phyloP scores from a whole-genome alignment of 1,140 invertebrate species.

The Dreissena polymorpha region DNA sequence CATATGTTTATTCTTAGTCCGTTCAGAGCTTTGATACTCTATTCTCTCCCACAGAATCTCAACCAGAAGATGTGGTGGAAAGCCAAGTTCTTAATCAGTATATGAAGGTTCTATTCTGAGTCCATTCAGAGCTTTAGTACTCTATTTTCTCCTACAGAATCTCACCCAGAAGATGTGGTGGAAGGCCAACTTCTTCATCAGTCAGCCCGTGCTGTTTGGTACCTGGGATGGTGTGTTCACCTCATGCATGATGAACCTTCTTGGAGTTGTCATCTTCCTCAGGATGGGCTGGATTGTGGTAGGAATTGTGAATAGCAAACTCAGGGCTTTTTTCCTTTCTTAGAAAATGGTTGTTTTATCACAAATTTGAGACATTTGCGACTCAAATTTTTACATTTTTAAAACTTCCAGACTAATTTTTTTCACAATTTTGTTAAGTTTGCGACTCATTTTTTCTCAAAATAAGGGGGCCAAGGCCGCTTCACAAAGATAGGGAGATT shows the following conservation, averaged over 20 bases:
- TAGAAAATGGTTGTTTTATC: too few species aligned
- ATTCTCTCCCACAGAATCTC: neutral
- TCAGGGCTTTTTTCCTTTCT: too few species aligned
- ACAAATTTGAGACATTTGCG: too few species aligned
- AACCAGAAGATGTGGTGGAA: neutral
- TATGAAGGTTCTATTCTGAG: neutral
- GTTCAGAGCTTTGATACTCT: neutral
- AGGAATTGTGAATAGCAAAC: too few species aligned
- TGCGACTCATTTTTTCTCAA: too few species aligned
- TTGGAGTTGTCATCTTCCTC: slow-evolving; percentile 98
- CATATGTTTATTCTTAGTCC: too few species aligned
- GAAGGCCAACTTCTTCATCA: slow-evolving; percentile 79
- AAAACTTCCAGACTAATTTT: too few species aligned
- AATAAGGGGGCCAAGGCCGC: too few species aligned
- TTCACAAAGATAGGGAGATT: too few species aligned
- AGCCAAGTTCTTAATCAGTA: neutral
- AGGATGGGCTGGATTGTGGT: slow-evolving; percentile 98
- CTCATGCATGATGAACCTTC: slow-evolving; percentile 93
- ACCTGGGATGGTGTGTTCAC: slow-evolving; percentile 99
- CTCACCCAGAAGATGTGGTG: slow-evolving; percentile 77
- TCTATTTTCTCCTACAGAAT: slow-evolving; percentile 61
- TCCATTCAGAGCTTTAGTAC: neutral
- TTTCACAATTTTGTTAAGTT: too few species aligned
- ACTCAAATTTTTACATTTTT: too few species aligned
- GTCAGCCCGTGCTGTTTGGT: slow-evolving; percentile 92